Conservation (phyloP, 1,140 invertebrate species). For the Helicoverpa armigera region DNA sequence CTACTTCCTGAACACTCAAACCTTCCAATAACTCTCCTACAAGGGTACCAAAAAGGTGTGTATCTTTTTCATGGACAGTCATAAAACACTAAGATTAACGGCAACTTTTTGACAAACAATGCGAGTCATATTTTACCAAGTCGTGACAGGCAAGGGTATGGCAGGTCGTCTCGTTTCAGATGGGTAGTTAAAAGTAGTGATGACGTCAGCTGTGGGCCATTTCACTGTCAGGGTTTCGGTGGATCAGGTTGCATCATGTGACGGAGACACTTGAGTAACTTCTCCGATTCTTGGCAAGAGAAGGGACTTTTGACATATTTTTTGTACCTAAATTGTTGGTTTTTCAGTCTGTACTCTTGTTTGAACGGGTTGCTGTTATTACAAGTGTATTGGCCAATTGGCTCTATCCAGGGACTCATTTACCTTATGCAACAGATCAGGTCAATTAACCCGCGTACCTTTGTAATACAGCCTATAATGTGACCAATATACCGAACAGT, state of each 20-base stretch:
- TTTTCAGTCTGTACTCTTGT: too few species aligned
- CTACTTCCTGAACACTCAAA: background rate
- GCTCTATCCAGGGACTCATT: too few species aligned
- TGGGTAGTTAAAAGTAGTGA: background rate
- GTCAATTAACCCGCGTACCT: too few species aligned
- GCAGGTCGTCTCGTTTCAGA: constrained; percentile 12
- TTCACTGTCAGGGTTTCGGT: constrained; percentile 36
- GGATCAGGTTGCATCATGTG: constrained; percentile 42
- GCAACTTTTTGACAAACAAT: constrained; percentile 35
- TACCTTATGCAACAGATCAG: too few species aligned
- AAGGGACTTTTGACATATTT: too few species aligned
- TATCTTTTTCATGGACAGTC: background rate
- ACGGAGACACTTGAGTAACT: background rate
- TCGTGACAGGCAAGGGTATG: constrained; percentile 22
- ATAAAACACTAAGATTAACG: constrained; percentile 30
- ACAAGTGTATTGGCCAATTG: too few species aligned
- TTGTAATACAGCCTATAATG: too few species aligned
- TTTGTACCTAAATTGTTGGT: too few species aligned
- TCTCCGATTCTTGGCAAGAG: constrained; percentile 12
- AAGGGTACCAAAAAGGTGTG: background rate
- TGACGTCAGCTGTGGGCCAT: background rate
- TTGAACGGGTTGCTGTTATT: too few species aligned
- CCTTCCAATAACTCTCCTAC: background rate
- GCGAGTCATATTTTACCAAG: constrained; percentile 13
- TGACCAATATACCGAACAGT: too few species aligned